Evolutionary conservation across 2,888 invertebrate species (phyloP), one percentile per base, ranked within the genome.

Genomic region (Geophilus truncorum): DNA sequence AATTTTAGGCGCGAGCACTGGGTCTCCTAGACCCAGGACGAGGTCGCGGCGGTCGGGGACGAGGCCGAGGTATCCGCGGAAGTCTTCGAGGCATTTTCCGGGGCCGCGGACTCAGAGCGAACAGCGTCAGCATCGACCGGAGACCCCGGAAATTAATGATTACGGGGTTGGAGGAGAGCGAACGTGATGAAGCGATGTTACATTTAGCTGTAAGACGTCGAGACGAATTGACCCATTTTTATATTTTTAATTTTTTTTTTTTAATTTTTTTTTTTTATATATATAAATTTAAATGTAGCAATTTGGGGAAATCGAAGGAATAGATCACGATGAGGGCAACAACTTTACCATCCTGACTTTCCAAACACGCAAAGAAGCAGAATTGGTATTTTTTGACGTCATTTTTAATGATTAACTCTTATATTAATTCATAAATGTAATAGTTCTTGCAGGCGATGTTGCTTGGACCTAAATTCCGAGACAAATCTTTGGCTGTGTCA

Each of bases 291-390:
- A n/a, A n/a, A n/a, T n/a, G n/a, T 87, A 95, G 95, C 92, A 93
- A 91, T 95, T 91, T 87, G 96, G 96, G 79, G 94, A 94, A 86
- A 92, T 97, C 83, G 92, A 92, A n/a, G 93, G 93, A 86, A 93
- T 94, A 85, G 90, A 91, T 81, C 91, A 92, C 83, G 93, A 93
- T 85, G 90, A 91, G 79, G 90, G 91, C 34, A 91, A 93, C 82
- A 95, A 95, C 18, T 92, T 93, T 84, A 89, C 94, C 83, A 91
- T 92, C 76, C 88, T 95, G 80, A 92, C 92, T 86, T 95, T 91
- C 88, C 91, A 92, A 84, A 90, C 91, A 45, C 89, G 95, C 76
- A 92, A 92, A 85, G 93, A 93, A 85, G 94, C 95, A 0, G 95
- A 95, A 87, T 89, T 91, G 82, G 95, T 87, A 51, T 45, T 18